phyloP scores from a whole-genome alignment of 2,797 vertebrate species.

The Todus mexicanus region DNA sequence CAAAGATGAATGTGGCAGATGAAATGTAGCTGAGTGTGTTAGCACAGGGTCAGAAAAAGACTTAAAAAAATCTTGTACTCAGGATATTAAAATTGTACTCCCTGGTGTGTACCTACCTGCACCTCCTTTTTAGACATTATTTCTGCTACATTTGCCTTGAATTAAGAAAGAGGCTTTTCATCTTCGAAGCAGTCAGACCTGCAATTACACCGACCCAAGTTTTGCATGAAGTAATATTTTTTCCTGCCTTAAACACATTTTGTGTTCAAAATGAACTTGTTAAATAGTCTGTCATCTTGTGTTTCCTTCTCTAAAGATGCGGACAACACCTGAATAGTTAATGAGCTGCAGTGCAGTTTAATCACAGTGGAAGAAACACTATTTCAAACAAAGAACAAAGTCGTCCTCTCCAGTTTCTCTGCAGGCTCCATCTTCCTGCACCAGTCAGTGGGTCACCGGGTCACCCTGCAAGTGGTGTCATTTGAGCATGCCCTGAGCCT shows the following conservation, averaged over 20 bases:
- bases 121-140: constrained; percentile 55
- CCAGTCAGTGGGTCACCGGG: background rate
- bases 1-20: constrained; percentile 9
- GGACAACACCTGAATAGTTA: constrained; percentile 62
- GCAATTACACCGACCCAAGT: constrained; percentile 57
- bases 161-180: constrained; percentile 62
- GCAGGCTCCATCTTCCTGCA: background rate
- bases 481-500: background rate
- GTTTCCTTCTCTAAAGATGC: constrained; percentile 38
- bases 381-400: constrained; percentile 35
- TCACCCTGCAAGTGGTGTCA: background rate
- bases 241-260: constrained; percentile 59
- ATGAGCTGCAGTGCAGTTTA: constrained; percentile 51
- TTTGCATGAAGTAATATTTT: constrained; percentile 61
- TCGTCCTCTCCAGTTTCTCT: background rate
- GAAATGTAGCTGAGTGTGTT: constrained; percentile 28
- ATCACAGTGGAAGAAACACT: constrained; percentile 13
- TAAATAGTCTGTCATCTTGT: constrained; percentile 45
- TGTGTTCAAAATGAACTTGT: constrained; percentile 60
- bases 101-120: constrained; percentile 46
- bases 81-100: constrained; percentile 59
- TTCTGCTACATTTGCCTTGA: constrained; percentile 66
- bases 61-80: constrained; percentile 39
- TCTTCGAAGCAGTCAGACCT: constrained; percentile 58
- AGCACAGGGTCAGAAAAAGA: background rate